A percentile compares a stretch with the other conserved stretches of the same genome.
Evolutionary conservation across 2,113 vertebrate genomes (phyloP).

Genomic region (Urocitellus parryii): DNA sequence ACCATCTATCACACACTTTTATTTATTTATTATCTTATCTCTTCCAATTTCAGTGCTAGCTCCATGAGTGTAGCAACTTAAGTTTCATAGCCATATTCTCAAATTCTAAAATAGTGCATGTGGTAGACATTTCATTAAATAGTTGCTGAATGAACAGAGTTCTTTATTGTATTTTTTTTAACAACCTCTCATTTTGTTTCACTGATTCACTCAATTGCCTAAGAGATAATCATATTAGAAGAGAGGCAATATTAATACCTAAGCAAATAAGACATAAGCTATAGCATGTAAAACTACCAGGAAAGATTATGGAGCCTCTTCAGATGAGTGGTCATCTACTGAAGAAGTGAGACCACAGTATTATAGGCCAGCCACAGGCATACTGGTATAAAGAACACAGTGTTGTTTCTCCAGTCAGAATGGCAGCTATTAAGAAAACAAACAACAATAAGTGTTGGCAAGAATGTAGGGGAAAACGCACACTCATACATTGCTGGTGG

Average conservation of each 20-base stretch:
- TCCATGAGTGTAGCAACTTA: not conserved
- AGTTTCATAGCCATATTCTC: not conserved
- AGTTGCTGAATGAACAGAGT: not conserved
- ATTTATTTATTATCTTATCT: not conserved
- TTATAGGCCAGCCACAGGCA: not conserved
- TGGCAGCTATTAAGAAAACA: too few relatives aligned
- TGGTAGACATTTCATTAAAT: not conserved
- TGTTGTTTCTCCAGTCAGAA: not conserved
- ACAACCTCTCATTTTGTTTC: not conserved
- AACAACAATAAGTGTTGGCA: too few relatives aligned
- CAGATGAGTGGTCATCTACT: not conserved
- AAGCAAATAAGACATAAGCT: not conserved
- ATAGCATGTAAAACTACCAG: not conserved
- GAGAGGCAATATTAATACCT: not conserved
- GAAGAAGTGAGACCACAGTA: not conserved
- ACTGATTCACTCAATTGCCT: not conserved
- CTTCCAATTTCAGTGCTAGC: not conserved
- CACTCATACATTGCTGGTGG: too few relatives aligned
- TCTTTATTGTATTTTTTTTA: not conserved
- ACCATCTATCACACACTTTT: not conserved
- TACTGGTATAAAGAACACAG: not conserved
- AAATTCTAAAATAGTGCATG: not conserved
- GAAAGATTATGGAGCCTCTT: not conserved
- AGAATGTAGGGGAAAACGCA: too few relatives aligned
- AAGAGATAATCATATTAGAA: not conserved